phyloP scores from a whole-genome alignment of 2,797 vertebrate species.

The Masticophis lateralis region DNA sequence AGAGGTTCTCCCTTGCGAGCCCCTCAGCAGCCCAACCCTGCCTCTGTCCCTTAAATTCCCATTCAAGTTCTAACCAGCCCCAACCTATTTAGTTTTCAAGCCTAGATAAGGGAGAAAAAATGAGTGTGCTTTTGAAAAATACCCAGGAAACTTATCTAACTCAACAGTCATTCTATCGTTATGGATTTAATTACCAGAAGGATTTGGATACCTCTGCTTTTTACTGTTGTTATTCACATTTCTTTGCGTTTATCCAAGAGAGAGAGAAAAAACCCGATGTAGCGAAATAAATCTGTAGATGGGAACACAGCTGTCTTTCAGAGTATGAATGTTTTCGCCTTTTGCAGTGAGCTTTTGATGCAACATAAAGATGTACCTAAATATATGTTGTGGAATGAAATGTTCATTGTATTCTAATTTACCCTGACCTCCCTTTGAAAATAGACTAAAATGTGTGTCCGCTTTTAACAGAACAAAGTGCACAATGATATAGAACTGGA shows the following conservation, averaged over 20 bases:
- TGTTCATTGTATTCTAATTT: not conserved
- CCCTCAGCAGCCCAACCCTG: too few species aligned
- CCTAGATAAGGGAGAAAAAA: not conserved
- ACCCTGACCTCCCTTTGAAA: not conserved
- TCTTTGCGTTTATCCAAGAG: not conserved
- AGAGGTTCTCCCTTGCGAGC: too few species aligned
- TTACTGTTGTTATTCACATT: not conserved
- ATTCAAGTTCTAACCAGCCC: not conserved
- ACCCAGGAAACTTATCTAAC: conserved; percentile 8
- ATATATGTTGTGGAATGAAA: not conserved
- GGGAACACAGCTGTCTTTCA: not conserved
- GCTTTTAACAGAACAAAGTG: not conserved
- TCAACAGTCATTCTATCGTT: not conserved
- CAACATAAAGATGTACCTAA: not conserved
- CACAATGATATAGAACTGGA: not conserved
- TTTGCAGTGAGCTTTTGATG: not conserved
- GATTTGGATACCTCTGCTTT: not conserved
- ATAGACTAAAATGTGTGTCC: not conserved
- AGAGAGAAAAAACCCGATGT: not conserved
- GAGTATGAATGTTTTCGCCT: not conserved
- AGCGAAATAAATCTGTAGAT: not conserved
- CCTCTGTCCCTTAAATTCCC: not conserved
- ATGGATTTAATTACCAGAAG: not conserved
- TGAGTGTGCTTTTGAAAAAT: conserved; percentile 36
- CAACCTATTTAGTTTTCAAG: not conserved